phyloP scores from a whole-genome alignment of 2,888 invertebrate species.

The Synergus itoensis region DNA sequence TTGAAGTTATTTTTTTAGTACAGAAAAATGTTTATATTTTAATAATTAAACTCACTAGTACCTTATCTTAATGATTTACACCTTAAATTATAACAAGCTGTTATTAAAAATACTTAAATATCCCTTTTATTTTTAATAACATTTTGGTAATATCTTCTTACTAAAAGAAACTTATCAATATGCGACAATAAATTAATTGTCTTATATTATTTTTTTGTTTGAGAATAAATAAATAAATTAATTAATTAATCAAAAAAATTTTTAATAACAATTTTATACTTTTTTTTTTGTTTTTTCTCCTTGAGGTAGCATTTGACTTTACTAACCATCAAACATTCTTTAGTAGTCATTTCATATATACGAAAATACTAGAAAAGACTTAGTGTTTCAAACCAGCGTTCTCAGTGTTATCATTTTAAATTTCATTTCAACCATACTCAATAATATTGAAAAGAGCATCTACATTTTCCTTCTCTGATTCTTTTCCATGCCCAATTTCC shows the following conservation, averaged over 20 bases:
- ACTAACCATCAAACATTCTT: not conserved
- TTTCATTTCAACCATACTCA: slow-evolving; percentile 63
- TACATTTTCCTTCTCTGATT: slow-evolving; percentile 73
- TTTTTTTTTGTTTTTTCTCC: not conserved
- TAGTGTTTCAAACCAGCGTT: not conserved
- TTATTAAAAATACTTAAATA: slow-evolving; percentile 1
- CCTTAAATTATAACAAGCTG: not conserved
- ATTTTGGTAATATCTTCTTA: not conserved
- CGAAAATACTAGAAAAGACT: not conserved
- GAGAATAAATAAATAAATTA: too few relatives aligned
- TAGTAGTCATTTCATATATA: not conserved
- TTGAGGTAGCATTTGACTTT: not conserved
- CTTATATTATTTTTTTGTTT: too few relatives aligned
- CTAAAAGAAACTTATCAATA: not conserved
- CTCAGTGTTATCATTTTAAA: not conserved
- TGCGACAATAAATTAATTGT: not conserved
- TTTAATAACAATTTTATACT: not conserved
- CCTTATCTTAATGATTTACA: not conserved
- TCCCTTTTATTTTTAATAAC: not conserved
- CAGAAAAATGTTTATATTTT: too few relatives aligned
- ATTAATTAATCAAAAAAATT: not conserved
- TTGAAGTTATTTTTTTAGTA: too few relatives aligned
- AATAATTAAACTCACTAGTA: too few relatives aligned
- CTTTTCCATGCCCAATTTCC: slow-evolving; percentile 64
- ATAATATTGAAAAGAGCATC: slow-evolving; percentile 72